Percentiles rank a stretch among this genome's conserved stretches.
phyloP scores from a whole-genome alignment of 2,797 vertebrate species.

The Synaphobranchus kaupii region DNA sequence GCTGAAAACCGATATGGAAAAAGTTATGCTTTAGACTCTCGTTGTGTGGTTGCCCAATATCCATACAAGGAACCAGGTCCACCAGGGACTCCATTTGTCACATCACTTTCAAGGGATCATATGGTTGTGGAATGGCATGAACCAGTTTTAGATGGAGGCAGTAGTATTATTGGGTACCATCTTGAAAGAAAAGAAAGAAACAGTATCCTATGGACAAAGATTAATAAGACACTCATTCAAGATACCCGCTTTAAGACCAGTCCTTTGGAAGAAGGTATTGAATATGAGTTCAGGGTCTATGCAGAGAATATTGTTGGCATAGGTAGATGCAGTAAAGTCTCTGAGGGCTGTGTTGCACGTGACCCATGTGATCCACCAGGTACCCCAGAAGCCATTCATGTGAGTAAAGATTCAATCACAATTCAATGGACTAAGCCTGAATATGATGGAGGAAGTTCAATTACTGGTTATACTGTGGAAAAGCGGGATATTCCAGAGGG shows the following conservation, averaged over 20 bases:
- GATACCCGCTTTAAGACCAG: slow-evolving; percentile 87
- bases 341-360: slow-evolving; percentile 90
- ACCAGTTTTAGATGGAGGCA: slow-evolving; percentile 92
- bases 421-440: slow-evolving; percentile 95
- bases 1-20: slow-evolving; percentile 97
- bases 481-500: slow-evolving; percentile 97
- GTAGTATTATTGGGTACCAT: slow-evolving; percentile 90
- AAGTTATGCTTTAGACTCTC: slow-evolving; percentile 92
- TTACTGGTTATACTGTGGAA: slow-evolving; percentile 94
- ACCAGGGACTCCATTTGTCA: slow-evolving; percentile 93
- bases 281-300: slow-evolving; percentile 95
- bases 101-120: slow-evolving; percentile 85
- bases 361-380: slow-evolving; percentile 97
- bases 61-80: slow-evolving; percentile 97
- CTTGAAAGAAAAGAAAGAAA: slow-evolving; percentile 98
- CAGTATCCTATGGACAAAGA: slow-evolving; percentile 95
- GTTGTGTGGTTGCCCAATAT: slow-evolving; percentile 87
- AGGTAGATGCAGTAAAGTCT: slow-evolving; percentile 93
- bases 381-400: slow-evolving; percentile 86
- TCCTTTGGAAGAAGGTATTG: slow-evolving; percentile 92
- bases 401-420: slow-evolving; percentile 89
- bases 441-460: slow-evolving; percentile 95
- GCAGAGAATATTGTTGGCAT: slow-evolving; percentile 98
- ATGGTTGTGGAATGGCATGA: slow-evolving; percentile 96
- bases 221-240: slow-evolving; percentile 92